Evolutionary conservation across 2,797 vertebrate species (phyloP).

Genomic region (Neosilurus mollespiculum): DNA sequence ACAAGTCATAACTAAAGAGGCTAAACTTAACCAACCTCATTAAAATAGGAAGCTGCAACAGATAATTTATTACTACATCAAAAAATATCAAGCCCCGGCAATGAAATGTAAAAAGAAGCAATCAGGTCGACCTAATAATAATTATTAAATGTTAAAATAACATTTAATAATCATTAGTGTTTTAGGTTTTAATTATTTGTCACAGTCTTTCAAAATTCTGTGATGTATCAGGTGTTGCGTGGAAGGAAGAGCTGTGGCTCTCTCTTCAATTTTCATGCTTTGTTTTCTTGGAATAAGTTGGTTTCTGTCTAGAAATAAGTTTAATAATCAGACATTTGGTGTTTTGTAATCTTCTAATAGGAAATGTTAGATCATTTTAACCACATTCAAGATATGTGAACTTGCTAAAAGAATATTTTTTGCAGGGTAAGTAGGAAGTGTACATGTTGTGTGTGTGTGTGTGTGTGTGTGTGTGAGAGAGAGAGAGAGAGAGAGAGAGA

Average conservation of each 20-base stretch:
- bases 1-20: neutral
- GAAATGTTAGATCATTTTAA: no score
- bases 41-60: neutral
- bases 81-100: neutral
- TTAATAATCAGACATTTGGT: no score
- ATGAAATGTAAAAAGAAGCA: neutral
- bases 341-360: no score
- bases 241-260: neutral
- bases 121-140: neutral
- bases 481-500: no score
- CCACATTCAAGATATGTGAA: no score
- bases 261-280: neutral
- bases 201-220: neutral
- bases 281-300: no score
- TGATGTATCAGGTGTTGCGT: neutral
- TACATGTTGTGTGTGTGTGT: no score
- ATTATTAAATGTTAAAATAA: no score
- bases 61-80: neutral
- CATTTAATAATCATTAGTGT: neutral
- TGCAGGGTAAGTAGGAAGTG: no score
- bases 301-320: no score
- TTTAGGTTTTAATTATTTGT: neutral
- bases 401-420: no score
- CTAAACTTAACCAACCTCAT: conserved; percentile 3
- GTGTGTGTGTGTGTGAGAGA: no score